Evolutionary conservation across 2,797 vertebrate species (phyloP).

Genomic region (Sarcoramphus papa): DNA sequence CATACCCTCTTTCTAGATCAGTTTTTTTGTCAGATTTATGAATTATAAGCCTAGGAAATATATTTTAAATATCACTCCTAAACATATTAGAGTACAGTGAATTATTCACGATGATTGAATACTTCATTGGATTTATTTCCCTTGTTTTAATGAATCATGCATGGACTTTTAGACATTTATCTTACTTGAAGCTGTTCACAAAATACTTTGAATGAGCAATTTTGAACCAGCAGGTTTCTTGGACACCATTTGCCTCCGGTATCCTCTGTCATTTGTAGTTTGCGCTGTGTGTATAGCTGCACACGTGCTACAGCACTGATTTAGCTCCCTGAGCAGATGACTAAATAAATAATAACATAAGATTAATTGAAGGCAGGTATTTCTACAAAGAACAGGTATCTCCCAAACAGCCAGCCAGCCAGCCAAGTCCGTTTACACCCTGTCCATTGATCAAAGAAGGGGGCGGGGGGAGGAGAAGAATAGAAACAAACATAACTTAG

Average conservation of each 20-base stretch:
- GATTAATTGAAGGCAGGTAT: neutral
- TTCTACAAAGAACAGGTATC: neutral
- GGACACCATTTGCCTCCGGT: neutral
- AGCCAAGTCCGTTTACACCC: neutral
- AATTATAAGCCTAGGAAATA: neutral
- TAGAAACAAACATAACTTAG: neutral
- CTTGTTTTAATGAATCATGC: neutral
- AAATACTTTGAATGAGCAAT: neutral
- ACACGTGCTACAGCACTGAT: neutral
- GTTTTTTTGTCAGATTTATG: neutral
- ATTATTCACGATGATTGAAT: conserved; percentile 6
- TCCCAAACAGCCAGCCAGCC: neutral
- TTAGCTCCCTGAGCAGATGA: neutral
- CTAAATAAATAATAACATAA: neutral
- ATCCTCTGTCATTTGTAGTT: neutral
- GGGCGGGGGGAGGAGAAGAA: accelerated
- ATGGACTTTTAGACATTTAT: neutral
- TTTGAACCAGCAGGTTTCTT: neutral
- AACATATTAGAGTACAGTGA: neutral
- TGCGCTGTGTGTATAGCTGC: neutral
- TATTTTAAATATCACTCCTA: neutral
- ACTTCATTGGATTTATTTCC: neutral
- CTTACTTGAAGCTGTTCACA: neutral
- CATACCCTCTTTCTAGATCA: neutral
- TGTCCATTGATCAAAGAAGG: neutral